phyloP scores from a whole-genome alignment of 1,140 invertebrate species.

The Contarinia nasturtii region DNA sequence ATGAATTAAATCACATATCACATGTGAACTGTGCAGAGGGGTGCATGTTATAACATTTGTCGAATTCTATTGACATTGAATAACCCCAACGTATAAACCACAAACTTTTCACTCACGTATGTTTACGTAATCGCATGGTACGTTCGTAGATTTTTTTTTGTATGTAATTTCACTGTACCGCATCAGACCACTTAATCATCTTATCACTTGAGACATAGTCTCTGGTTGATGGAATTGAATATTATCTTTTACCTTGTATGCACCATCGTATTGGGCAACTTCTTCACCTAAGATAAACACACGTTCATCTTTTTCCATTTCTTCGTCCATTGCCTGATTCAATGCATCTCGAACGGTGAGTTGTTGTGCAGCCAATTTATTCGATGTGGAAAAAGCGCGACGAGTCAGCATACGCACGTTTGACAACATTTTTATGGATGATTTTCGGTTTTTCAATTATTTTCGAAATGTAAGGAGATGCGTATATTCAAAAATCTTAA shows the following conservation, averaged over 20 bases:
- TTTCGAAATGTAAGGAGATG: no score
- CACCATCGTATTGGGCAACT: slow-evolving; percentile 96
- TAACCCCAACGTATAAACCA: background rate
- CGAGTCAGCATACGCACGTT: background rate
- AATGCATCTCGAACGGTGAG: slow-evolving; percentile 93
- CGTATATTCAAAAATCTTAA: no score
- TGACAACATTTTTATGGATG: background rate
- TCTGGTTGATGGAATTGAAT: background rate
- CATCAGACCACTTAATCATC: no score
- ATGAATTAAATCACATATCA: background rate
- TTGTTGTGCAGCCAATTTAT: slow-evolving; percentile 37
- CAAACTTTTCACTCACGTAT: slow-evolving; percentile 5
- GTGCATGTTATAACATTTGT: no score
- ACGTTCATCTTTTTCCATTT: slow-evolving; percentile 83
- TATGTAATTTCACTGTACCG: no score
- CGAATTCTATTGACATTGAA: no score
- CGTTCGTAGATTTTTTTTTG: no score
- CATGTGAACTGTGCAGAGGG: no score
- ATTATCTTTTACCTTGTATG: slow-evolving; percentile 63
- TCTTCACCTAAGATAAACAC: slow-evolving; percentile 95
- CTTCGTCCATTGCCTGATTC: slow-evolving; percentile 92
- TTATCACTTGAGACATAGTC: no score
- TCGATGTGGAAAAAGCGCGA: slow-evolving; percentile 35
- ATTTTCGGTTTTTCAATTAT: no score
- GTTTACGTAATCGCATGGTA: slow-evolving; percentile 20